These are phyloP conservation scores for Zophobas atratus DNA, from an alignment of 1,140 invertebrate genomes.

Conservation along the genomic window DNA sequence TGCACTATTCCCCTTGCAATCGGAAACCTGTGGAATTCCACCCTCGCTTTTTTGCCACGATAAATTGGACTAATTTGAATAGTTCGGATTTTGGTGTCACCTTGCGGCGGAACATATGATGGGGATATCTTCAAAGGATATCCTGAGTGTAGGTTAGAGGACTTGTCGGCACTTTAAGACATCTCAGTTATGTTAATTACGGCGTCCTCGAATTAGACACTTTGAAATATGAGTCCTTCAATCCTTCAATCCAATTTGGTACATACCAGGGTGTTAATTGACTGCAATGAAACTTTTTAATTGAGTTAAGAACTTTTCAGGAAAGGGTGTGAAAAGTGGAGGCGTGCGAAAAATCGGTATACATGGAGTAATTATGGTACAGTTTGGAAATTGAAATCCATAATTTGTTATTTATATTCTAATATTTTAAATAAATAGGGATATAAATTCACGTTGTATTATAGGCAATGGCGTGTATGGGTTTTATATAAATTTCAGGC, in stretches of 20 bases:
- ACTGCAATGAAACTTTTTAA: conserved; percentile 41
- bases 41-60: not conserved
- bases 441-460: conserved; percentile 19
- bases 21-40: conserved; percentile 11
- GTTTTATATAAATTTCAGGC: conserved; percentile 26
- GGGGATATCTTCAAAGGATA: conserved; percentile 22
- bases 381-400: conserved; percentile 1
- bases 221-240: conserved; percentile 55
- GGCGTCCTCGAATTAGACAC: conserved; percentile 58
- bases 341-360: conserved; percentile 1
- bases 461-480: conserved; percentile 22
- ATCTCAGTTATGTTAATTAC: conserved; percentile 57
- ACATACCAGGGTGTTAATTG: conserved; percentile 60
- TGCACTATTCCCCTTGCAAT: conserved; percentile 13
- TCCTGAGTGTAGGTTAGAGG: conserved; percentile 15
- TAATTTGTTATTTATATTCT: conserved; percentile 30
- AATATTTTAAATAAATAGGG: conserved; percentile 28
- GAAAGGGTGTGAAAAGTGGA: not conserved
- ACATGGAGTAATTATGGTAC: not conserved
- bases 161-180: conserved; percentile 35
- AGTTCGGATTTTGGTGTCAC: conserved; percentile 14
- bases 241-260: conserved; percentile 60
- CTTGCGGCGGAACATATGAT: conserved; percentile 7
- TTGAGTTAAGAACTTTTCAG: conserved; percentile 24
- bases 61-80: conserved; percentile 27